These are phyloP conservation scores for Drosophila hamatofila DNA, from an alignment of 2,888 invertebrate genomes.

Conservation along the genomic window DNA sequence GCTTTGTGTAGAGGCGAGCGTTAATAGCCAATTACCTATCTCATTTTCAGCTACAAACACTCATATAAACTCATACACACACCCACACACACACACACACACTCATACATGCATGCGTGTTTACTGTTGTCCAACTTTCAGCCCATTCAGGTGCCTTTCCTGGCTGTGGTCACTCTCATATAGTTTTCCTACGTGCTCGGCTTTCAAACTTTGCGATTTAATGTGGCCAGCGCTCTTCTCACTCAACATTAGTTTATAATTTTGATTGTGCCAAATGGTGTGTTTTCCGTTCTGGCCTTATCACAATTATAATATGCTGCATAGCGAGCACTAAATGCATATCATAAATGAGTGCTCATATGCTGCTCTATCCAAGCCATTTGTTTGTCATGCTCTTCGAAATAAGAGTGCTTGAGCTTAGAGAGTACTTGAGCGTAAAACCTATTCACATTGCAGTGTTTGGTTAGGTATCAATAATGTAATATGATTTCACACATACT, in stretches of 20 bases:
- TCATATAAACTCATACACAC: too few species aligned
- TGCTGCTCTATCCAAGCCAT: not conserved
- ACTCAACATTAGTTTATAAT: conserved; percentile 55
- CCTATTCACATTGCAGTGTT: not conserved
- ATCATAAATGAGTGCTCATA: not conserved
- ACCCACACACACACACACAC: not conserved
- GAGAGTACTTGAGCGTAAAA: not conserved
- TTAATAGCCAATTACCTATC: conserved; percentile 77
- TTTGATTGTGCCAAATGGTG: conserved; percentile 40
- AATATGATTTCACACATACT: not conserved
- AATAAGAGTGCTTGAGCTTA: not conserved
- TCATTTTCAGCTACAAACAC: conserved; percentile 42
- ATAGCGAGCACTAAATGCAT: not conserved
- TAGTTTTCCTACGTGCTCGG: conserved; percentile 63
- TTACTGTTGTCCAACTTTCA: conserved; percentile 8
- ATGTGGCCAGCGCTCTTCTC: conserved; percentile 38
- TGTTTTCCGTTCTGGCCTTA: conserved; percentile 20
- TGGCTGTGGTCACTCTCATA: conserved; percentile 38
- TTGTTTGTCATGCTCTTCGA: not conserved
- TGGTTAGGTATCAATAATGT: not conserved
- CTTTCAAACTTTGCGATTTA: conserved; percentile 73
- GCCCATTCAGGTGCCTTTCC: conserved; percentile 20
- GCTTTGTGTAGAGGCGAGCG: conserved; percentile 56
- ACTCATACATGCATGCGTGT: not conserved
- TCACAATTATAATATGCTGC: conserved; percentile 25